Base-by-base conservation (phyloP, 2,888 invertebrate species). In the Acronicta aceris region DNA sequence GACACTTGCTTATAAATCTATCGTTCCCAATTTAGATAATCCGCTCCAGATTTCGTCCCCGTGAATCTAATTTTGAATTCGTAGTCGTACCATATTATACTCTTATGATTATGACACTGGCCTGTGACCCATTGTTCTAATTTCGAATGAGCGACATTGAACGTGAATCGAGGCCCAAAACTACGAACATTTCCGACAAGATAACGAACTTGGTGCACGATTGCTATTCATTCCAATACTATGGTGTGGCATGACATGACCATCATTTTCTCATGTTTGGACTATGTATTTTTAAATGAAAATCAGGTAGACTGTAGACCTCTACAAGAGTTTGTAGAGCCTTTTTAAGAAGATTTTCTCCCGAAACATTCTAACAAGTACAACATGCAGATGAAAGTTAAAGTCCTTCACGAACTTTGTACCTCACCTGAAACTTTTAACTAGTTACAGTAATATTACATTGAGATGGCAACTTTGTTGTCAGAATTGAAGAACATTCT, bases 41-140 rank as follows among this genome's bases (percentile, higher is more conserved):
- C 62, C 41, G 33, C 43, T 36, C 59, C 48, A 62, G 48, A 69
- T 63, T 69, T 30, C 38, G 50, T 56, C 67, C 54, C 45, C 55
- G 50, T 58, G 53, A 71, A 60, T 62, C 45, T 68, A 58, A 71
- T 74, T 65, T 63, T 57, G 47, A 65, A 53, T 59, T 53, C 54
- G 45, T 60, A 60, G 50, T 63, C 43, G 40, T 54, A 49, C 51
- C 58, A 57, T 65, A n/a, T n/a, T n/a, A 59, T 57, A 67, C 54
- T 57, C 59, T 43, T 62, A 72, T 65, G 54, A 65, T 71, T 68
- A 69, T 56, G 38, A 54, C 1, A 52, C 61, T 65, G 61, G 58
- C 70, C 70, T 70, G 65, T 65, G 70, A 70, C 61, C 69, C 61
- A 65, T 70, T 70, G 69, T 70, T 70, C 65, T 54, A 65, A 70